Conservation (phyloP, 2,797 vertebrate genomes). For the Tapirus indicus region DNA sequence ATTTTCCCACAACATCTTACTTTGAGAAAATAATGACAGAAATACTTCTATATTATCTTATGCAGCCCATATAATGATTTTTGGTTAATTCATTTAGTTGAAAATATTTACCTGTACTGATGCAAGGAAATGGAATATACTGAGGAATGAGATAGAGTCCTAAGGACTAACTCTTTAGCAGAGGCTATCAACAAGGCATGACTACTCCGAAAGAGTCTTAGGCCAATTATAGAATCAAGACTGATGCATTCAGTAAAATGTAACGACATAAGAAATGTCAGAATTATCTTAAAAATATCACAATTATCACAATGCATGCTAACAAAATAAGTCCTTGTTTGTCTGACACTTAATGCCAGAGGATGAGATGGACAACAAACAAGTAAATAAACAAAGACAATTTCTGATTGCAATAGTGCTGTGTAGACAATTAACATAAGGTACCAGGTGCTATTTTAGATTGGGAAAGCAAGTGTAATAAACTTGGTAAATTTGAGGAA, state of each 20-base stretch:
- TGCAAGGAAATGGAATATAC: not conserved
- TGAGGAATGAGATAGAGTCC: not conserved
- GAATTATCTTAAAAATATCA: not conserved
- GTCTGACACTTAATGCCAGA: not conserved
- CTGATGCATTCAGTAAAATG: not conserved
- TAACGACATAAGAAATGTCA: not conserved
- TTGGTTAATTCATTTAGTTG: not conserved
- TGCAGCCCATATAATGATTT: not conserved
- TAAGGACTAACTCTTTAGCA: not conserved
- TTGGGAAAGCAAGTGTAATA: not conserved
- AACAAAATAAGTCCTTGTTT: not conserved
- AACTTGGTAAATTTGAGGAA: not conserved
- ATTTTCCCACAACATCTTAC: not conserved
- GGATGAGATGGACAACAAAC: not conserved
- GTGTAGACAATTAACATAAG: not conserved
- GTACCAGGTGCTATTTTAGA: not conserved
- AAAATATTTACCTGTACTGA: not conserved
- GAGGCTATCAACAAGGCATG: not conserved
- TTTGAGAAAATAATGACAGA: constrained; percentile 18
- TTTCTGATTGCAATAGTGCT: not conserved
- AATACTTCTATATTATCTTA: not conserved
- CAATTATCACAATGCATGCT: not conserved
- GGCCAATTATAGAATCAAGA: not conserved
- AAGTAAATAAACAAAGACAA: not conserved
- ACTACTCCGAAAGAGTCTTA: not conserved